These are phyloP conservation scores for Agriotes lineatus DNA, from an alignment of 2,888 invertebrate species.

Conservation along the genomic window DNA sequence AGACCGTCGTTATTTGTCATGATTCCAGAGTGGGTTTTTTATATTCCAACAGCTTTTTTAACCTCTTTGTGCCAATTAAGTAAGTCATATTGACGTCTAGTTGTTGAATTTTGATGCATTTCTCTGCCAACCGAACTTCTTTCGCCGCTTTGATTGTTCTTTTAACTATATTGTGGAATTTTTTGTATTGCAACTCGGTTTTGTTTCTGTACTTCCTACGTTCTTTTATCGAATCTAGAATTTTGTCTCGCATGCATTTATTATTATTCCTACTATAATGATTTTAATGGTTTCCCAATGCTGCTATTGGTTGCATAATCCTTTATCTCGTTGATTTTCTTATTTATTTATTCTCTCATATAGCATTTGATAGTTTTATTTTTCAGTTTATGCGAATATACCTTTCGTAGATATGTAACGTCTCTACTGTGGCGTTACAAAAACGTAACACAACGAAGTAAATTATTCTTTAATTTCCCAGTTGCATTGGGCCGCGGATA, in stretches of 20 bases:
- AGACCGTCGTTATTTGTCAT: slow-evolving; percentile 6
- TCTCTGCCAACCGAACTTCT: too few relatives aligned
- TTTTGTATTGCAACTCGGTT: background rate
- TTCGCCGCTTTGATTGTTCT: too few relatives aligned
- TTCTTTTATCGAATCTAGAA: slow-evolving; percentile 7
- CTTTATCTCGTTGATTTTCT: too few relatives aligned
- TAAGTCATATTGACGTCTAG: too few relatives aligned
- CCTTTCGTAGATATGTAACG: too few relatives aligned
- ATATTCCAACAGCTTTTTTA: slow-evolving; percentile 2
- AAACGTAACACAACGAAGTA: too few relatives aligned
- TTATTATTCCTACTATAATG: background rate
- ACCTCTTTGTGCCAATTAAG: too few relatives aligned
- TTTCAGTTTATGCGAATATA: slow-evolving; percentile 1
- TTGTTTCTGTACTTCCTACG: background rate
- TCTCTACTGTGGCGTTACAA: too few relatives aligned
- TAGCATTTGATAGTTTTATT: background rate
- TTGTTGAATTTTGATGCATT: too few relatives aligned
- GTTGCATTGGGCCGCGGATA: too few relatives aligned
- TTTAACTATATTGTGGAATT: too few relatives aligned
- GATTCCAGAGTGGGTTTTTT: background rate
- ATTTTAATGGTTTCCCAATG: slow-evolving; percentile 3
- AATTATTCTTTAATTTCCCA: too few relatives aligned
- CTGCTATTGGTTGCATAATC: background rate
- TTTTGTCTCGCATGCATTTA: slow-evolving; percentile 8
- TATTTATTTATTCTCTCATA: background rate